Evolutionary conservation across 2,888 invertebrate genomes (phyloP).

Genomic region (Nephrotoma appendiculata): DNA sequence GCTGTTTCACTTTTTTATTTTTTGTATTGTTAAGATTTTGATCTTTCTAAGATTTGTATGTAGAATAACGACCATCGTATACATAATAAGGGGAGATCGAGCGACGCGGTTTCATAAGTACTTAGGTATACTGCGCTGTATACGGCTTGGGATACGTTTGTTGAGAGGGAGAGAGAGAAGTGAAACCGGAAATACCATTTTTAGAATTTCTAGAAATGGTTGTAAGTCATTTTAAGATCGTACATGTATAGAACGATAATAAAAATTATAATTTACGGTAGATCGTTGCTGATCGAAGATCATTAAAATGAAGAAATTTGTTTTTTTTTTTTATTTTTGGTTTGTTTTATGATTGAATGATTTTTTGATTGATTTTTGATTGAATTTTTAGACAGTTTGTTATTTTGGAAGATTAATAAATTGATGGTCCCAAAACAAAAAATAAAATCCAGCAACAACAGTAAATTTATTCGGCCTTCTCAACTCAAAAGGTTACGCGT

Average conservation of each 20-base stretch:
- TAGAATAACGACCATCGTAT: not conserved
- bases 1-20: not conserved
- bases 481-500: not conserved
- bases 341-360: not conserved
- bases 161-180: not conserved
- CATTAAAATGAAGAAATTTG: not conserved
- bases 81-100: not conserved
- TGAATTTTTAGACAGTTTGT: not conserved
- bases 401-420: not conserved
- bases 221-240: not conserved
- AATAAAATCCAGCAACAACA: not conserved
- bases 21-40: not conserved
- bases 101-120: not conserved
- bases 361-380: not conserved
- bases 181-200: not conserved
- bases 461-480: not conserved
- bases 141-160: not conserved
- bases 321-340: not conserved
- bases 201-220: not conserved
- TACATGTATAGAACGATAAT: not conserved
- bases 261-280: not conserved
- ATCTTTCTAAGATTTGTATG: not conserved
- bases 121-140: not conserved
- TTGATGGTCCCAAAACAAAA: not conserved
- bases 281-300: not conserved